Conservation (phyloP, 1,140 invertebrate species). For the Cydia fagiglandana region DNA sequence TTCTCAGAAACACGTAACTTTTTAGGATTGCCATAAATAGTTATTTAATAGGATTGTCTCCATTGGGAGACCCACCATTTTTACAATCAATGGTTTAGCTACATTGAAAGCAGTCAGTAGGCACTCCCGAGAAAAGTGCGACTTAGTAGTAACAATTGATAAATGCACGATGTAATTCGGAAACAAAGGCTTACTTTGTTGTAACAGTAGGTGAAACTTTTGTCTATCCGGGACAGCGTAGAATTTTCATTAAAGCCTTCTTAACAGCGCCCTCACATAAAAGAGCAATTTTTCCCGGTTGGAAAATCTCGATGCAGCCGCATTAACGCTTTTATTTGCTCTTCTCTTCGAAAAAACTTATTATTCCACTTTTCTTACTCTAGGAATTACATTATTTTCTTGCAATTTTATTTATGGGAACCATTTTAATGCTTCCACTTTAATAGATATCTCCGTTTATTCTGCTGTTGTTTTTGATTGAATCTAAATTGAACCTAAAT, state of each 20-base stretch:
- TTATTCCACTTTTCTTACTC: constrained; percentile 73
- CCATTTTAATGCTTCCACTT: constrained; percentile 31
- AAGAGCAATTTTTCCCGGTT: constrained; percentile 76
- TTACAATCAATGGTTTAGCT: constrained; percentile 17
- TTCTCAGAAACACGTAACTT: too few species aligned
- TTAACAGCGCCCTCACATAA: constrained; percentile 71
- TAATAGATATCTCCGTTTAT: constrained; percentile 32
- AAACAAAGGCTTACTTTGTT: constrained; percentile 49
- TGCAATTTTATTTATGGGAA: constrained; percentile 56
- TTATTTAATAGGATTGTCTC: too few species aligned
- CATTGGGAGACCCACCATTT: too few species aligned
- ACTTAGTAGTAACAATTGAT: constrained; percentile 41
- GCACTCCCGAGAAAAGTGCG: background rate
- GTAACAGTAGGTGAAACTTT: constrained; percentile 42
- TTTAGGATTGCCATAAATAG: too few species aligned
- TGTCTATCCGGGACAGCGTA: constrained; percentile 55
- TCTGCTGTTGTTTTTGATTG: background rate
- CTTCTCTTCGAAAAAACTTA: constrained; percentile 76
- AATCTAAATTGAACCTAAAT: background rate
- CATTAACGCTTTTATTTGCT: constrained; percentile 76
- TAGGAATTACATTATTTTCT: constrained; percentile 71
- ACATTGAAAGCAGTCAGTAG: background rate
- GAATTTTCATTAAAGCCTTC: constrained; percentile 75
- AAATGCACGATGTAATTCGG: constrained; percentile 46
- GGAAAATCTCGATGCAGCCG: constrained; percentile 75